Conservation (phyloP, 2,888 invertebrate species). For the Hedya salicella region DNA sequence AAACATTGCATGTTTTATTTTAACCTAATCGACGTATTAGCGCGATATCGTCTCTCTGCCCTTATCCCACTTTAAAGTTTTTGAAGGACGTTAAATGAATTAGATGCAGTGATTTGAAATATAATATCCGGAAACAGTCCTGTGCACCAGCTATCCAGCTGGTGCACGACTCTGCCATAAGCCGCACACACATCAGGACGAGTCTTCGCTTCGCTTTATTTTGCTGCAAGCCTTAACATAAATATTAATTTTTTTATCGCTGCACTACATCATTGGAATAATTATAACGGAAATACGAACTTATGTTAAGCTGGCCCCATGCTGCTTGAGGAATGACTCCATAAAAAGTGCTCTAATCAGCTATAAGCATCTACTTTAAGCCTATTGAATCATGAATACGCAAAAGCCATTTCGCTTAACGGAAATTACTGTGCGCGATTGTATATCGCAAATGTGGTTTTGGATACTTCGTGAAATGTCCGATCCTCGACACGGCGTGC, state of each 20-base stretch:
- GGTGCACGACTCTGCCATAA: not conserved
- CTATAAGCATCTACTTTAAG: constrained; percentile 28
- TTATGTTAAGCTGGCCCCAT: constrained; percentile 25
- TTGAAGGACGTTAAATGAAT: too few species aligned
- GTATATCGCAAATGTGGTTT: constrained; percentile 22
- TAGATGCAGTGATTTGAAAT: too few species aligned
- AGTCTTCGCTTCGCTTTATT: not conserved
- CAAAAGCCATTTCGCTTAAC: constrained; percentile 27
- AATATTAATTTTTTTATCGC: constrained; percentile 17
- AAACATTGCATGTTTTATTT: too few species aligned
- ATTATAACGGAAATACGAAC: constrained; percentile 31
- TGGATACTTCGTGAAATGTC: constrained; percentile 23
- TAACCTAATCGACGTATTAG: too few species aligned
- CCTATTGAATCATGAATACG: constrained; percentile 25
- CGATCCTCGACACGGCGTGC: not conserved
- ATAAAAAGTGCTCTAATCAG: constrained; percentile 34
- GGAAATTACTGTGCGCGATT: constrained; percentile 17
- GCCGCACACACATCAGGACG: too few species aligned
- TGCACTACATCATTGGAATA: constrained; percentile 17
- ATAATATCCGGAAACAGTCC: not conserved
- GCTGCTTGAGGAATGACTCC: constrained; percentile 29
- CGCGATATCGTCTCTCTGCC: too few species aligned
- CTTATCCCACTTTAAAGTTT: too few species aligned
- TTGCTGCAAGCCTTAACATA: constrained; percentile 3
- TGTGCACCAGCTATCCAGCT: not conserved